Evolutionary conservation across 2,888 invertebrate species (phyloP), one percentile per base, ranked within the genome.

Genomic region (Colletes collaris): DNA sequence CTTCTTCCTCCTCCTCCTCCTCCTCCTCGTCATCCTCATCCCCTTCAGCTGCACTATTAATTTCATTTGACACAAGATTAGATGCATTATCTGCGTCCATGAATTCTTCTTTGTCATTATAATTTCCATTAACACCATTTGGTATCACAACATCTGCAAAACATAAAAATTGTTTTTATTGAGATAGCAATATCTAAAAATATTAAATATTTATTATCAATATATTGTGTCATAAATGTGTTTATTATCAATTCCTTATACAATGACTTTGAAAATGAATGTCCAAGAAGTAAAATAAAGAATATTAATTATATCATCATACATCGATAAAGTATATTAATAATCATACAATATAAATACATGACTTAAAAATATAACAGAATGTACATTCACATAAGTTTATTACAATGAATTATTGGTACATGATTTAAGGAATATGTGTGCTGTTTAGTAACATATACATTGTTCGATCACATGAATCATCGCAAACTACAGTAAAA

Each of bases 111-210:
- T 75, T 88, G 67, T 90, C 90, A 66, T 91, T 92, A 81, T 90
- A 92, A 68, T 89, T 91, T 53, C 93, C 93, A 84, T 94, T 93
- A 78, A 94, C 89, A 71, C 93, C 94, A 83, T 94, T 94, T 75
- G 92, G 89, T 86, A 93, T 93, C 76, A 92, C 84, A 88, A 92
- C 84, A 88, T 92, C 93, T 93, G 86, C 53, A 92, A 92, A 76
- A 27, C 35, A 76, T 11, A n/a, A 76, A 63, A 59, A n/a, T 27
- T 46, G 55, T 27, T 49, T 76, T 77, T 67, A 81, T 27, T 52
- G 2, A 55, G 10, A 3, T 37, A n/a, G 2, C 0, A n/a, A n/a
- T 6, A 4, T 7, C 49, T 46, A 3, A 1, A 10, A 35, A 11
- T n/a, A 3, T 16, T 7, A 52, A 70, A 19, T 6, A 6, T 8